A percentile compares a stretch with the other conserved stretches of the same genome.
These are phyloP conservation scores for Tolmerus cingulatus DNA, from an alignment of 2,888 invertebrate genomes.

Conservation along the genomic window DNA sequence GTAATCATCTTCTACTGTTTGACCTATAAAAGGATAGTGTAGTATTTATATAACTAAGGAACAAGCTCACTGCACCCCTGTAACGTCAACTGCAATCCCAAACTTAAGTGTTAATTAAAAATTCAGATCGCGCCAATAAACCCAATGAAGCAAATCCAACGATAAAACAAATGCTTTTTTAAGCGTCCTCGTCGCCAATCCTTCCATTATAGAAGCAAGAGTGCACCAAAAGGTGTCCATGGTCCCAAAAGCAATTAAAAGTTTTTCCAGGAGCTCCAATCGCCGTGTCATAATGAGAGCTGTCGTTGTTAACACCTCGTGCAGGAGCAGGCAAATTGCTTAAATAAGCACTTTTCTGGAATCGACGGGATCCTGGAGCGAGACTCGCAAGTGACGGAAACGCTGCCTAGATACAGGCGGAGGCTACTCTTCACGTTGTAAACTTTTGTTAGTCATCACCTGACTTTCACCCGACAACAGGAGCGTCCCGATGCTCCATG, in stretches of 20 bases:
- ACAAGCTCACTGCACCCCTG: neutral
- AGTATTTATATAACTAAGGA: neutral
- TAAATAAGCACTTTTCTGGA: neutral
- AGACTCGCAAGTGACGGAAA: neutral
- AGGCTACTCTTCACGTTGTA: neutral
- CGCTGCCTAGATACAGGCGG: neutral
- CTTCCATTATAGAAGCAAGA: neutral
- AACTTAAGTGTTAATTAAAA: neutral
- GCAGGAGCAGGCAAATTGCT: neutral
- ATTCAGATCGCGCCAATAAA: neutral
- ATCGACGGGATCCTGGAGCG: neutral
- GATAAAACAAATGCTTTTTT: neutral
- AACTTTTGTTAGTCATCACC: slow-evolving; percentile 3
- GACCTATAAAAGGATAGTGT: neutral
- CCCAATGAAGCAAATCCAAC: neutral
- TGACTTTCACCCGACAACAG: neutral
- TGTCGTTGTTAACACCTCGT: neutral
- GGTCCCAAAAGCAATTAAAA: neutral
- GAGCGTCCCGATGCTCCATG: neutral
- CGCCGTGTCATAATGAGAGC: neutral
- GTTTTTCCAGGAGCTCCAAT: neutral
- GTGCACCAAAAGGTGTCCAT: neutral
- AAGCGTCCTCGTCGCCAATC: neutral
- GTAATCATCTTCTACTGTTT: no score
- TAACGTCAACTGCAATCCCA: neutral